Evolutionary conservation across 2,888 invertebrate genomes (phyloP).

Genomic region (Hololepta plana): DNA sequence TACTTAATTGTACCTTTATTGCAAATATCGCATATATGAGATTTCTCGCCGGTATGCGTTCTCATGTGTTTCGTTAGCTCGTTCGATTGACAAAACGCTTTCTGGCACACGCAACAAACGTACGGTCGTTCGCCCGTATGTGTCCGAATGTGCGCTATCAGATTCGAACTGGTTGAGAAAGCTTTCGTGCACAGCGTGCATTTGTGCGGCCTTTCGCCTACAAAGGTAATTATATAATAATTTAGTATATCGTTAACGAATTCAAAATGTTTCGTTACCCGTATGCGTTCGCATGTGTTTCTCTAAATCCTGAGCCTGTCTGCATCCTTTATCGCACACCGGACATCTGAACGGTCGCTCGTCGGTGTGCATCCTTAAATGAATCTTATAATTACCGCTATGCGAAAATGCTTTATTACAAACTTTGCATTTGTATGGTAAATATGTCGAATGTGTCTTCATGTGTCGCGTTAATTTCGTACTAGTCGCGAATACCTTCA

Average conservation of each 20-base stretch:
- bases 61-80: slow-evolving; percentile 29
- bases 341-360: slow-evolving; percentile 28
- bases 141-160: slow-evolving; percentile 28
- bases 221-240: slow-evolving; percentile 10
- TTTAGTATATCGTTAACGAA: too few species aligned
- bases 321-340: slow-evolving; percentile 27
- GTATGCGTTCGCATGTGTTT: slow-evolving; percentile 31
- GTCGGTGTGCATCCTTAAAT: slow-evolving; percentile 25
- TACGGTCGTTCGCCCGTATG: slow-evolving; percentile 29
- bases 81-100: slow-evolving; percentile 28
- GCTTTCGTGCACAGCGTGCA: slow-evolving; percentile 27
- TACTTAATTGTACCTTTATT: slow-evolving; percentile 21
- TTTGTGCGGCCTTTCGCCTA: slow-evolving; percentile 28
- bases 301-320: slow-evolving; percentile 29
- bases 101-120: slow-evolving; percentile 27
- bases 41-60: slow-evolving; percentile 29
- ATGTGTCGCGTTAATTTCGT: slow-evolving; percentile 26
- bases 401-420: slow-evolving; percentile 28
- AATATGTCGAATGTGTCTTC: slow-evolving; percentile 26
- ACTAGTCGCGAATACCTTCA: slow-evolving; percentile 22
- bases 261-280: too few species aligned
- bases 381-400: slow-evolving; percentile 28
- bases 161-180: slow-evolving; percentile 29
- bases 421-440: slow-evolving; percentile 26
- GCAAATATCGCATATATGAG: slow-evolving; percentile 29